Conservation (phyloP, 1,140 invertebrate genomes). For the Solenopsis invicta region DNA sequence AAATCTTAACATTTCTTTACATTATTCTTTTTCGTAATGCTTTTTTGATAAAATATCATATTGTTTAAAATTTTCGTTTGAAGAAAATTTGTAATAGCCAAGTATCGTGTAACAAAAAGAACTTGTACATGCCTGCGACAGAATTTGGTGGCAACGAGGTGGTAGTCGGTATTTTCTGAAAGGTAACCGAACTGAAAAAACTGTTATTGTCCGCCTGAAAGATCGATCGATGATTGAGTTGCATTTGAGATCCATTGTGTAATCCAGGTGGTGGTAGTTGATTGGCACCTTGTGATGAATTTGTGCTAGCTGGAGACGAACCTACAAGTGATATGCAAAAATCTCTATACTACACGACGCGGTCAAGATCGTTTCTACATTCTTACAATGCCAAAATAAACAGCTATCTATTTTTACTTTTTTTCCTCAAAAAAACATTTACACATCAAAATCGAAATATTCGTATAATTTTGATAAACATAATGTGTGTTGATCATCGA, state of each 20-base stretch:
- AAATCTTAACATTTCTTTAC: not conserved
- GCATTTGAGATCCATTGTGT: slow-evolving; percentile 83
- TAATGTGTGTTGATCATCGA: not conserved
- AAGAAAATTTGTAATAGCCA: not conserved
- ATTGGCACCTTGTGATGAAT: slow-evolving; percentile 80
- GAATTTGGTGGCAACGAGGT: slow-evolving; percentile 79
- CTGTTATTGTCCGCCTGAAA: slow-evolving; percentile 88
- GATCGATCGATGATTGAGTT: slow-evolving; percentile 85
- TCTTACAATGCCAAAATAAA: slow-evolving; percentile 81
- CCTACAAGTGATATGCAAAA: slow-evolving; percentile 79
- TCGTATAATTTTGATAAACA: slow-evolving; percentile 23
- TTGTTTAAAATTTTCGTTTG: not conserved
- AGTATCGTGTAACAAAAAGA: not conserved
- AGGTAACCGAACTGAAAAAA: slow-evolving; percentile 88
- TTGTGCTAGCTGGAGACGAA: slow-evolving; percentile 83
- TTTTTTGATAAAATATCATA: slow-evolving; percentile 15
- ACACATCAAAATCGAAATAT: not conserved
- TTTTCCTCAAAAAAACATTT: slow-evolving; percentile 29
- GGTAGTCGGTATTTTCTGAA: slow-evolving; percentile 86
- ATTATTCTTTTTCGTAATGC: not conserved
- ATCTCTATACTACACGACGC: slow-evolving; percentile 78
- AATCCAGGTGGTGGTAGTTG: slow-evolving; percentile 83
- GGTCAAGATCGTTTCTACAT: slow-evolving; percentile 58
- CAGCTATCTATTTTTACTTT: slow-evolving; percentile 67
- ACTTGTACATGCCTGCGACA: slow-evolving; percentile 80